Evolutionary conservation across 2,888 invertebrate species (phyloP).

Genomic region (Druceiella hillmani): DNA sequence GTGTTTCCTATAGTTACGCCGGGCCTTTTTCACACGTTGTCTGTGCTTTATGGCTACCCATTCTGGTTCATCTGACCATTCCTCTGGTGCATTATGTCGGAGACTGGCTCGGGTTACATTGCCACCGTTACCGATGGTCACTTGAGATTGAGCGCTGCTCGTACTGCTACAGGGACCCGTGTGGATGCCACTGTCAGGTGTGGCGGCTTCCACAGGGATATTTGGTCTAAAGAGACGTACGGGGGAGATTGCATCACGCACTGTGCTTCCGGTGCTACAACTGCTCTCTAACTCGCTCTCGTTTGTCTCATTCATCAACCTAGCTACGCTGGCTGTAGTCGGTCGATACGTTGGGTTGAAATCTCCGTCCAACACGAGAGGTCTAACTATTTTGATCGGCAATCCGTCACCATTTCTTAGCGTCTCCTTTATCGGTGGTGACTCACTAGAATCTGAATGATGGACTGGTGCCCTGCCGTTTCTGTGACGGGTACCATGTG

Average conservation of each 20-base stretch:
- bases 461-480: conserved; percentile 31
- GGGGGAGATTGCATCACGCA: conserved; percentile 31
- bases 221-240: conserved; percentile 14
- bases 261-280: conserved; percentile 40
- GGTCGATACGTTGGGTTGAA: conserved; percentile 30
- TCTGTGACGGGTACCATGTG: too few relatives aligned
- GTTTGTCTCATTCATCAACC: conserved; percentile 48
- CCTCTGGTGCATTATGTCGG: conserved; percentile 26
- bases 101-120: conserved; percentile 17
- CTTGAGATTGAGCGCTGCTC: conserved; percentile 30
- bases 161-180: conserved; percentile 37
- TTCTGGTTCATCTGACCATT: conserved; percentile 44
- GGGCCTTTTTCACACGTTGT: conserved; percentile 56
- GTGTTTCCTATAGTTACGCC: conserved; percentile 58
- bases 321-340: conserved; percentile 28
- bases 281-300: conserved; percentile 49
- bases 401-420: conserved; percentile 5
- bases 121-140: too few relatives aligned
- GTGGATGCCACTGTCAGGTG: conserved; percentile 43
- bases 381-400: conserved; percentile 25
- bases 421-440: conserved; percentile 36
- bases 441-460: conserved; percentile 41
- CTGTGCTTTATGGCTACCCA: conserved; percentile 49
- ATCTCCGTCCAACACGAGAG: conserved; percentile 30
- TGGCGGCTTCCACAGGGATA: conserved; percentile 22